A percentile compares a stretch with the other conserved stretches of the same genome.
phyloP scores from a whole-genome alignment of 1,140 invertebrate genomes.

The Drosophila dunni region DNA sequence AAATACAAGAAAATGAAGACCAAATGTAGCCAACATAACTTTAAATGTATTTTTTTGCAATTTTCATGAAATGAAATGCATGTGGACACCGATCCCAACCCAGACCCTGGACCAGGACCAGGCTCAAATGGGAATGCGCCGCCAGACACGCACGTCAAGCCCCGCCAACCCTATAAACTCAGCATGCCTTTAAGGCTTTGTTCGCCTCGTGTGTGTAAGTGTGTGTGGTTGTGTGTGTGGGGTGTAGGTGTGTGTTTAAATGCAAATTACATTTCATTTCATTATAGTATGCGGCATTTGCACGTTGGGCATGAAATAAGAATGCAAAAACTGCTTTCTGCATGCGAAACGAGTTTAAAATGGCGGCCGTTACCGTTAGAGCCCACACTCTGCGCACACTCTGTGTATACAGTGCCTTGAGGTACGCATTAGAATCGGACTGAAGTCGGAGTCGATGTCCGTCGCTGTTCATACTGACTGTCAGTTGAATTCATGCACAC shows the following conservation, averaged over 20 bases:
- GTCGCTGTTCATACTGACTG: constrained; percentile 19
- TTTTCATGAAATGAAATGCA: constrained; percentile 82
- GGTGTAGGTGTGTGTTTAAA: constrained; percentile 56
- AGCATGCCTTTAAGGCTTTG: constrained; percentile 39
- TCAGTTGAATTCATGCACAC: constrained; percentile 50
- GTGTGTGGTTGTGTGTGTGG: constrained; percentile 11
- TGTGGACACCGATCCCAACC: constrained; percentile 46
- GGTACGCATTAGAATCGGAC: constrained; percentile 68
- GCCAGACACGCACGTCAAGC: constrained; percentile 49
- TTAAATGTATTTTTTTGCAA: constrained; percentile 79
- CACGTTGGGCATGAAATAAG: constrained; percentile 66
- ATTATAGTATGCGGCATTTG: constrained; percentile 76
- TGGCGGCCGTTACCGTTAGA: constrained; percentile 74
- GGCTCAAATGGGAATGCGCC: constrained; percentile 66
- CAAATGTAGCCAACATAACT: constrained; percentile 52
- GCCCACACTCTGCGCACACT: constrained; percentile 2
- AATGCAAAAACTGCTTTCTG: constrained; percentile 57
- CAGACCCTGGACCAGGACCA: neutral
- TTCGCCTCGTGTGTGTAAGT: constrained; percentile 1
- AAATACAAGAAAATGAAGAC: neutral
- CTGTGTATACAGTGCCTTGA: constrained; percentile 60
- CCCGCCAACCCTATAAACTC: constrained; percentile 14
- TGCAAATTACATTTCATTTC: constrained; percentile 82
- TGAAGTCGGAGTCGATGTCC: constrained; percentile 18
- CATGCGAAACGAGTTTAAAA: constrained; percentile 79